Conservation (phyloP, 2,113 vertebrate genomes). For the Limanda limanda region DNA sequence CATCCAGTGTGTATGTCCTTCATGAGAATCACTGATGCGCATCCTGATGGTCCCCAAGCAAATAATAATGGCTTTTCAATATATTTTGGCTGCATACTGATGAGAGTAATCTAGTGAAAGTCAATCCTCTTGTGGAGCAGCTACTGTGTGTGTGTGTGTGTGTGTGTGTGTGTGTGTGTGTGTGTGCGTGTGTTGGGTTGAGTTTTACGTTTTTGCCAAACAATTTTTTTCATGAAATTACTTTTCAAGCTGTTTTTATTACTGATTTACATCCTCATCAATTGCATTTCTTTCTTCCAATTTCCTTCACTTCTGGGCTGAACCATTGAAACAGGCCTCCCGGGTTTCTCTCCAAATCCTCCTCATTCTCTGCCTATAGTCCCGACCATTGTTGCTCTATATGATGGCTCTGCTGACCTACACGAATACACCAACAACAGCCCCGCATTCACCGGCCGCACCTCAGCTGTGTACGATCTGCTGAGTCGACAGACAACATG, state of each 20-base stretch:
- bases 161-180: neutral
- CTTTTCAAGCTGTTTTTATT: neutral
- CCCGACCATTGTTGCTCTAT: constrained; percentile 74
- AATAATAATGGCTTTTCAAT: neutral
- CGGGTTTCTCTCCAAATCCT: constrained; percentile 63
- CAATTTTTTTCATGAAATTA: neutral
- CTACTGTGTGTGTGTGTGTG: neutral
- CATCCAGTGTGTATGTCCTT: too few relatives aligned
- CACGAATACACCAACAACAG: constrained; percentile 72
- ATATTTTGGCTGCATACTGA: neutral
- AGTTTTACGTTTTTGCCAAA: too few relatives aligned
- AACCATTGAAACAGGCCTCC: neutral
- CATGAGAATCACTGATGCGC: neutral
- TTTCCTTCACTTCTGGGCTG: constrained; percentile 7
- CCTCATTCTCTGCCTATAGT: constrained; percentile 73
- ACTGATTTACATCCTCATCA: neutral
- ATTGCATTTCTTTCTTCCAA: neutral
- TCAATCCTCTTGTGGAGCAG: neutral
- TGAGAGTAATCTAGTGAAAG: neutral
- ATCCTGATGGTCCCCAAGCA: neutral
- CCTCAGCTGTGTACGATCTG: constrained; percentile 57
- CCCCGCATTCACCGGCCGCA: constrained; percentile 55
- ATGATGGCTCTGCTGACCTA: constrained; percentile 80
- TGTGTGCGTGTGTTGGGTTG: too few relatives aligned
- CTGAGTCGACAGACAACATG: constrained; percentile 72